Conservation (phyloP, 2,888 invertebrate genomes). For the Orthosia cruda region DNA sequence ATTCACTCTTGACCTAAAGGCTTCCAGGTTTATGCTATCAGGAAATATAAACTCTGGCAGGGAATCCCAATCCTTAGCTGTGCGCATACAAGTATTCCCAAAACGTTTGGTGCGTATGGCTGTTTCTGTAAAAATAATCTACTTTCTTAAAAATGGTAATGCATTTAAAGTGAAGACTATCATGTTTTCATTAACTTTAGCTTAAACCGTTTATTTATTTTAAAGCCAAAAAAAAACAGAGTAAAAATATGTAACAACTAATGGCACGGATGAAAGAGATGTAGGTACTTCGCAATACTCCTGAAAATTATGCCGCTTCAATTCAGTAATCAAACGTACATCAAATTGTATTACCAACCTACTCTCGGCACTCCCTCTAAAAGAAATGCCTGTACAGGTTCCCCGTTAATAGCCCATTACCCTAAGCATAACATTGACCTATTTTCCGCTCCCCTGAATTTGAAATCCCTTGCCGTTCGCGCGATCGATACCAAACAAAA, state of each 20-base stretch:
- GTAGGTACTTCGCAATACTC: not conserved
- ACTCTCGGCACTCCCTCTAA: not conserved
- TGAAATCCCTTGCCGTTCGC: not conserved
- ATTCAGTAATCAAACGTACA: not conserved
- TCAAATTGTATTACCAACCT: no score
- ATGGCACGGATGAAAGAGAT: no score
- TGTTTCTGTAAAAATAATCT: no score
- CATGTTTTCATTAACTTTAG: no score
- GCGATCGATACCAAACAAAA: conserved; percentile 44
- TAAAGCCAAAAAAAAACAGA: not conserved
- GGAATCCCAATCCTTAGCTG: no score
- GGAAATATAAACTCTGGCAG: no score
- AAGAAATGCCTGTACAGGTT: conserved; percentile 7
- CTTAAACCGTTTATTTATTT: not conserved
- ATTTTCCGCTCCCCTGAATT: conserved; percentile 52
- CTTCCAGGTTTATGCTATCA: no score
- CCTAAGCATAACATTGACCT: conserved; percentile 56
- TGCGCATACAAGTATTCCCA: no score
- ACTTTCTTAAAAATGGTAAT: no score
- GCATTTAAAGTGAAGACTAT: no score
- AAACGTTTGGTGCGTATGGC: no score
- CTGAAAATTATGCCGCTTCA: not conserved
- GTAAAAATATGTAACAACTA: not conserved
- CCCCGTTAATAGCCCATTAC: conserved; percentile 7
- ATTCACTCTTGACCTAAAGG: no score